Evolutionary conservation across 2,797 vertebrate genomes (phyloP), one percentile per base, ranked within the genome.

Genomic region (Melanotaenia maccullochi): DNA sequence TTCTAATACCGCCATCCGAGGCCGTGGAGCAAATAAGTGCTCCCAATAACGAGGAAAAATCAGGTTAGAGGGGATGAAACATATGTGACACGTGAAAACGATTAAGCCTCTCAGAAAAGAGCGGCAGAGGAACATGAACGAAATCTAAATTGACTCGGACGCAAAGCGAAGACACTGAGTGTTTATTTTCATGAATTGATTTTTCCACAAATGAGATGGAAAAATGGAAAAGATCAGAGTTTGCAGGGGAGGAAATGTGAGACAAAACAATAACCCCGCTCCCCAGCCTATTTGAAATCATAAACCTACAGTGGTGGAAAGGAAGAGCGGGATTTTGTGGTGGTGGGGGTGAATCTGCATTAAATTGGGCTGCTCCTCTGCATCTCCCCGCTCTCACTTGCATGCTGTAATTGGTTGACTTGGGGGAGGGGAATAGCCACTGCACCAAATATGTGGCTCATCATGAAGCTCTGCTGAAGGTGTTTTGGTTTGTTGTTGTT

Each of bases 201-300:
- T 91, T 90, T 85, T 76, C 57, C 87, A 79, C 85, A 93, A 93
- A 92, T 92, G 90, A 93, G 89, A 87, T 89, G 87, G 88, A 87
- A 91, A 91, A 91, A 87, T 79, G 79, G 85, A 84, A 47, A 84
- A 90, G 82, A 88, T 14, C 66, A 82, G 84, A 80, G 82, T 89
- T 87, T 87, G 78, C 70, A 38, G 57, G 71, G 84, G 81, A 85
- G 82, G 86, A 85, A 88, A 86, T 76, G 83, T 71, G 88, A 89
- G 85, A 85, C 79, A 68, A 88, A 89, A 91, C 88, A 91, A 91
- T 90, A 90, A 91, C 77, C 76, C 58, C 66, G 63, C 74, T 85
- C 82, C 81, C 74, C 65, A 16, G 79, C 83, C 81, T 71, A 70
- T 90, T 73, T 84, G 81, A 85, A 87, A 90, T 83, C 85, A 85